Evolutionary conservation across 1,140 invertebrate genomes (phyloP), one percentile per base, ranked within the genome.

Genomic region (Portunus trituberculatus): DNA sequence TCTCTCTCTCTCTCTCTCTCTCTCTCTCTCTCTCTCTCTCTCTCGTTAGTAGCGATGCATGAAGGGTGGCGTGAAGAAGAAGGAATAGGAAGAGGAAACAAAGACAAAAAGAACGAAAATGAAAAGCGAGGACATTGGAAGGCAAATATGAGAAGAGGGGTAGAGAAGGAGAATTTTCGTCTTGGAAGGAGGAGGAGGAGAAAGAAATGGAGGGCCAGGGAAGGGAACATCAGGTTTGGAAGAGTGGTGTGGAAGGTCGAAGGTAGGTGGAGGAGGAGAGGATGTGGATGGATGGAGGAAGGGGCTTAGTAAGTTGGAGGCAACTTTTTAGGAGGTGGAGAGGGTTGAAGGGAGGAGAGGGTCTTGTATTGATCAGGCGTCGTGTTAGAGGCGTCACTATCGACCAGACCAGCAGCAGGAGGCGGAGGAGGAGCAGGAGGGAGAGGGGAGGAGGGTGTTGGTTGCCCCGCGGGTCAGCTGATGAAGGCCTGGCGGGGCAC

Each of bases 1-100:
- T 90, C 31, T 90, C 88, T 39, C 39, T 90, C 28, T 90, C 88
- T 48, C 87, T 39, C 29, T 89, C 32, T 89, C 87, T 39, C 32
- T 89, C 88, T 90, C 88, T 29, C 88, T 90, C 88, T 28, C 88
- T 90, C 88, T 48, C 88, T 90, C 39, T 28, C 86, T 88, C 67
- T 76, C 67, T 59, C 52, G 86, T n/a, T 32, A 4, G 45, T 10
- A 28, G 67, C 6, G 67, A 20, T n/a, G 67, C 67, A 76, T 76
- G 20, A 76, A 3, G 67, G 25, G n/a, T n/a, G 25, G n/a, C 6
- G 67, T n/a, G 67, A 20, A n/a, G 67, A 20, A 14, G 59, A 20
- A 59, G 52, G 52, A 59, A 59, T 12, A 59, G 20, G 67, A n/a
- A 20, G 6, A 0, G 67, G 67, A n/a, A n/a, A 76, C 12, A 20